Conservation (phyloP, 2,888 invertebrate genomes). For the Dolomedes plantarius region DNA sequence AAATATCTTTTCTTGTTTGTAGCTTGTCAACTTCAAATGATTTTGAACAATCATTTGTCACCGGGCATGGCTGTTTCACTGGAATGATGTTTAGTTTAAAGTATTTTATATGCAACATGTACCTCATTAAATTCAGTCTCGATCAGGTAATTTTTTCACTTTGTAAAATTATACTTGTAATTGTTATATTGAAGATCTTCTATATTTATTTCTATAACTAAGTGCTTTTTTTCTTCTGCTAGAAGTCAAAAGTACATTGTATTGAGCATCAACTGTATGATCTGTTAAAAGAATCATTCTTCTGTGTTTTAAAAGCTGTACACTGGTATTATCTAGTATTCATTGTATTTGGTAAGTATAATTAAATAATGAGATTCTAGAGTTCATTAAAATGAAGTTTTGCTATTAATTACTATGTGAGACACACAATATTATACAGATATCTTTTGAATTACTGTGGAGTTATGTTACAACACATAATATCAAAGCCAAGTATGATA, state of each 20-base stretch:
- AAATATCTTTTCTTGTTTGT: neutral
- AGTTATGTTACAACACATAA: too few relatives aligned
- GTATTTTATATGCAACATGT: slow-evolving; percentile 54
- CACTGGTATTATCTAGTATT: slow-evolving; percentile 51
- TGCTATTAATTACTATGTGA: too few relatives aligned
- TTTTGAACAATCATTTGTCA: slow-evolving; percentile 50
- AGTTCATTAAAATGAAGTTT: too few relatives aligned
- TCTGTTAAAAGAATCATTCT: slow-evolving; percentile 46
- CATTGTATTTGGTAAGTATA: slow-evolving; percentile 46
- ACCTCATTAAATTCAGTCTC: slow-evolving; percentile 43
- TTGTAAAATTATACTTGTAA: neutral
- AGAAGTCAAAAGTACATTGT: slow-evolving; percentile 35
- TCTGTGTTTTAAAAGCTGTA: slow-evolving; percentile 49
- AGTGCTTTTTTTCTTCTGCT: neutral
- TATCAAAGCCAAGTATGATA: too few relatives aligned
- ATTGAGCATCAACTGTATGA: slow-evolving; percentile 12
- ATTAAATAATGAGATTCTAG: neutral
- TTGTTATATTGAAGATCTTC: neutral
- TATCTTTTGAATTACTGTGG: too few relatives aligned
- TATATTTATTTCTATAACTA: too few relatives aligned
- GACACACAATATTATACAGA: too few relatives aligned
- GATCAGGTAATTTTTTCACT: slow-evolving; percentile 35
- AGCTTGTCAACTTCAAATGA: slow-evolving; percentile 36
- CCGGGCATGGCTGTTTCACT: slow-evolving; percentile 47
- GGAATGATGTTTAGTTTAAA: slow-evolving; percentile 63